Percentiles rank a stretch among this genome's conserved stretches.
Conservation (phyloP, 2,888 invertebrate species). For the Gari tellinella region DNA sequence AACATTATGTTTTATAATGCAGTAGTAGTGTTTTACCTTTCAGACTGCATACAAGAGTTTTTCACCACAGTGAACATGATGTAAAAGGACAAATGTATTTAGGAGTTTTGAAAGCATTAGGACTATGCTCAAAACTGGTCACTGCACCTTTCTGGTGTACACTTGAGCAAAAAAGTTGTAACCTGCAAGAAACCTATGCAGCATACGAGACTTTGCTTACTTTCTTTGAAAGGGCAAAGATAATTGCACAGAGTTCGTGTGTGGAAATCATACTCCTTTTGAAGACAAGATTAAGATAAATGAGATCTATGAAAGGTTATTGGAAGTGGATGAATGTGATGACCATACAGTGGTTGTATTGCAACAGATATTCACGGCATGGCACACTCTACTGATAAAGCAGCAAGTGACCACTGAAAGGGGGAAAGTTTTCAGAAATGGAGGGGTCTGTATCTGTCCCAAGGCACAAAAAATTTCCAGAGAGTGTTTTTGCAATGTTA, state of each 20-base stretch:
- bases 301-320: slow-evolving; percentile 24
- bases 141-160: slow-evolving; percentile 49
- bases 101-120: slow-evolving; percentile 28
- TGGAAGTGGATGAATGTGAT: slow-evolving; percentile 26
- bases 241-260: slow-evolving; percentile 16
- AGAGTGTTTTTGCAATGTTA: slow-evolving; percentile 41
- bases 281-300: slow-evolving; percentile 31
- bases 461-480: slow-evolving; percentile 42
- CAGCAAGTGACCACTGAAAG: slow-evolving; percentile 39
- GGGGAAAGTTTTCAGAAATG: slow-evolving; percentile 21
- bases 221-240: slow-evolving; percentile 20
- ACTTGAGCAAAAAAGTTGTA: slow-evolving; percentile 39
- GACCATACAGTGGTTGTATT: slow-evolving; percentile 8
- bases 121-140: slow-evolving; percentile 39
- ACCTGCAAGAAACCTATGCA: slow-evolving; percentile 29
- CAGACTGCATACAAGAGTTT: slow-evolving; percentile 26
- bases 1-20: slow-evolving; percentile 40
- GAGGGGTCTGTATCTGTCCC: slow-evolving; percentile 20
- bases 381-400: slow-evolving; percentile 27
- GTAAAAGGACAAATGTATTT: slow-evolving; percentile 20
- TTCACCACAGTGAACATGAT: slow-evolving; percentile 12
- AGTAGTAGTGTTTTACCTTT: slow-evolving; percentile 17
- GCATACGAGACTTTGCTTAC: slow-evolving; percentile 23
- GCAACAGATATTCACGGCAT: slow-evolving; percentile 31
- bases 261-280: slow-evolving; percentile 21